A percentile compares a stretch with the other conserved stretches of the same genome.
Evolutionary conservation across 1,140 invertebrate genomes (phyloP).

Genomic region (Eumeta japonica): DNA sequence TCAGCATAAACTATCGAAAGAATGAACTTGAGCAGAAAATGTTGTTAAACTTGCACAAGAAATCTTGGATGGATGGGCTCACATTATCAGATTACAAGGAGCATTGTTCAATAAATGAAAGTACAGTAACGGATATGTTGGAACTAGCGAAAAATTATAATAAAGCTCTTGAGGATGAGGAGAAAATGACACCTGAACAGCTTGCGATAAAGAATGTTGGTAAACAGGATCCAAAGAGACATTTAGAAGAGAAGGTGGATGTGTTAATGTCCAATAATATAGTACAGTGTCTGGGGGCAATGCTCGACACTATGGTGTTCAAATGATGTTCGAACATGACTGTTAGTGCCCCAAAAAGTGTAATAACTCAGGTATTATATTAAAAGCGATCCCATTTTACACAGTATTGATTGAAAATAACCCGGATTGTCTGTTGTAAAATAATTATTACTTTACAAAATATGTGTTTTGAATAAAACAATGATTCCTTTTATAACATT

Average conservation of each 20-base stretch:
- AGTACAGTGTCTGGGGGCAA: slow-evolving; percentile 96
- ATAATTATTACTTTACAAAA: neutral
- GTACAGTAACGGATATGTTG: slow-evolving; percentile 93
- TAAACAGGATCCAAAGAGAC: slow-evolving; percentile 99
- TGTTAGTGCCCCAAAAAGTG: slow-evolving; percentile 21
- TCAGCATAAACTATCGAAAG: slow-evolving; percentile 99
- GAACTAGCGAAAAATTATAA: slow-evolving; percentile 98
- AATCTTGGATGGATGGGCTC: slow-evolving; percentile 99
- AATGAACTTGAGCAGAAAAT: slow-evolving; percentile 99
- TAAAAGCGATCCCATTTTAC: no score
- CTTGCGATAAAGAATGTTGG: slow-evolving; percentile 99
- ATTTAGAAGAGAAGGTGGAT: slow-evolving; percentile 98
- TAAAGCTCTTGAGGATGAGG: slow-evolving; percentile 98
- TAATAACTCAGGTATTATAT: no score
- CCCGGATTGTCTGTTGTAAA: no score
- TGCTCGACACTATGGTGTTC: slow-evolving; percentile 97
- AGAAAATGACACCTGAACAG: slow-evolving; percentile 99
- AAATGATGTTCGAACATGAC: slow-evolving; percentile 47
- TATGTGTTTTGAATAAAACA: slow-evolving; percentile 48
- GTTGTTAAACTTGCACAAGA: slow-evolving; percentile 98
- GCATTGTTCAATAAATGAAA: slow-evolving; percentile 89
- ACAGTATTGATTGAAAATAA: no score
- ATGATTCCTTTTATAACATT: slow-evolving; percentile 22
- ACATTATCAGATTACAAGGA: slow-evolving; percentile 92
- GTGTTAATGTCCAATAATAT: slow-evolving; percentile 97